phyloP scores from a whole-genome alignment of 1,140 invertebrate species.

The Tetragonula clypearis region DNA sequence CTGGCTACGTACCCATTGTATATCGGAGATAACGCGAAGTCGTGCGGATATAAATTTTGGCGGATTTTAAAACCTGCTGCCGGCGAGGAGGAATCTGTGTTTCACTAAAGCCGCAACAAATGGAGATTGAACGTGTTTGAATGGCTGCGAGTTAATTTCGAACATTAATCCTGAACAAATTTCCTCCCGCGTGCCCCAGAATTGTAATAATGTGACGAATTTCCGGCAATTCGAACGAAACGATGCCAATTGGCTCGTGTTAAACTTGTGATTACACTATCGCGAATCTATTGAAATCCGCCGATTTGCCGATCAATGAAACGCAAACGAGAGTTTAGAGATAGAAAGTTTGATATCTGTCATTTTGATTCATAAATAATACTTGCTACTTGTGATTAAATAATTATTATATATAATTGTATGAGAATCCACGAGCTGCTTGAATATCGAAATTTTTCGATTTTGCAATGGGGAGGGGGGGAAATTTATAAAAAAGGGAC shows the following conservation, averaged over 20 bases:
- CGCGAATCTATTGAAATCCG: background rate
- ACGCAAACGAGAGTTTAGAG: background rate
- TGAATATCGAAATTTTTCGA: background rate
- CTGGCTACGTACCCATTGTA: background rate
- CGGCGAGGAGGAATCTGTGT: background rate
- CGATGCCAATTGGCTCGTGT: background rate
- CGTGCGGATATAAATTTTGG: background rate
- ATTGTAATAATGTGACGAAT: background rate
- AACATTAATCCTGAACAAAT: constrained; percentile 6
- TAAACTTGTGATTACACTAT: background rate
- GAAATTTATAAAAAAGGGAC: background rate
- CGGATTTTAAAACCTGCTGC: background rate
- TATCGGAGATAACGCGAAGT: constrained; percentile 5
- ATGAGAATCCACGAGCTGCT: background rate
- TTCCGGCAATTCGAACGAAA: background rate
- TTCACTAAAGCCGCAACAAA: background rate
- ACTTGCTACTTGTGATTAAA: background rate
- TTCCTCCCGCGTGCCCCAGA: background rate
- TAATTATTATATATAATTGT: background rate
- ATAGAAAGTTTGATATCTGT: background rate
- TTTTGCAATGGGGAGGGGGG: background rate
- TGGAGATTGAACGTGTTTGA: background rate
- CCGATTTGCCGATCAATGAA: background rate
- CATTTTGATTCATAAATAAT: background rate
- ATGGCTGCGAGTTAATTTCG: background rate